phyloP scores from a whole-genome alignment of 2,888 invertebrate genomes.

The Drosophila mimica region DNA sequence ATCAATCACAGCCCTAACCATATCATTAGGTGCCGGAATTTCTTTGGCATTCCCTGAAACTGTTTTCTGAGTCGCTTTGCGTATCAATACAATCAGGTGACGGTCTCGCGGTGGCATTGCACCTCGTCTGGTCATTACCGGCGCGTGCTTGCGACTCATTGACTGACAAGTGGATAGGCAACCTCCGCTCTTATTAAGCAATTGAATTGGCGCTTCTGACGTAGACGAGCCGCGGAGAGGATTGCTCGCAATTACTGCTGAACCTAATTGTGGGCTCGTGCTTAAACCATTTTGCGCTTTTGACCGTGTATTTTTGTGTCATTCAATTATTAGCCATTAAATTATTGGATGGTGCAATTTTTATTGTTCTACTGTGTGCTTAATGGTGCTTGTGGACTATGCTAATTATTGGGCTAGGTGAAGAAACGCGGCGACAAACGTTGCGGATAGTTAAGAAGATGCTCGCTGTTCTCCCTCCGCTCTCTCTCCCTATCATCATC shows the following conservation, averaged over 20 bases:
- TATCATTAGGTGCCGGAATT: slow-evolving; percentile 25
- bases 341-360: slow-evolving; percentile 43
- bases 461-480: slow-evolving; percentile 11
- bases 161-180: slow-evolving; percentile 46
- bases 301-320: slow-evolving; percentile 1
- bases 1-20: slow-evolving; percentile 42
- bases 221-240: slow-evolving; percentile 19
- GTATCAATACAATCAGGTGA: slow-evolving; percentile 61
- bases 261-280: slow-evolving; percentile 29
- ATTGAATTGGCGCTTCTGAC: slow-evolving; percentile 45
- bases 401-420: slow-evolving; percentile 51
- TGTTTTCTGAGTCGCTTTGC: slow-evolving; percentile 7
- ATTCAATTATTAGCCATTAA: slow-evolving; percentile 2
- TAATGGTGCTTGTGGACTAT: slow-evolving; percentile 11
- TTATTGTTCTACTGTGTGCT: slow-evolving; percentile 62
- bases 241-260: background rate
- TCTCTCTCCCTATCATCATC: slow-evolving; percentile 1
- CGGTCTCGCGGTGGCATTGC: slow-evolving; percentile 18
- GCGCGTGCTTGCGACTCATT: slow-evolving; percentile 61
- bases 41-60: slow-evolving; percentile 18
- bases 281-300: background rate
- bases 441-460: slow-evolving; percentile 26
- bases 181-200: slow-evolving; percentile 41
- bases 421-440: slow-evolving; percentile 38
- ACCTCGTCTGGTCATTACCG: slow-evolving; percentile 53